Percentiles rank a stretch among this genome's conserved stretches.
These are phyloP conservation scores for Heliconius hortense DNA, from an alignment of 2,888 invertebrate genomes.

Conservation along the genomic window DNA sequence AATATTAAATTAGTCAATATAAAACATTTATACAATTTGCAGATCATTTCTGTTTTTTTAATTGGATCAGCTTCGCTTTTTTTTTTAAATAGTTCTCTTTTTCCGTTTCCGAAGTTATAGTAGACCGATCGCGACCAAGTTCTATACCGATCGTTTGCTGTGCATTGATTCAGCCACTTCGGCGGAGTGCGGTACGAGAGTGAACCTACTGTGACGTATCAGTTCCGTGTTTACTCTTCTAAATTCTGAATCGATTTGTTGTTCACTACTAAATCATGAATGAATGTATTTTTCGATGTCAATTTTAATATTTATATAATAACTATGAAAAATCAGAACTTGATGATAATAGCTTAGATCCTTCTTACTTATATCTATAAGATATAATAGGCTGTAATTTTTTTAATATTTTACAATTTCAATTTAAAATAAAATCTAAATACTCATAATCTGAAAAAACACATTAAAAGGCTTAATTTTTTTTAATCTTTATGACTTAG, in stretches of 20 bases:
- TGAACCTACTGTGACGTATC: constrained; percentile 37
- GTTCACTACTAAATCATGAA: constrained; percentile 2
- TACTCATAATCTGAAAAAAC: no score
- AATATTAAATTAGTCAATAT: not conserved
- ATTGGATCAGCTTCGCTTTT: no score
- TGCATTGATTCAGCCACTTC: constrained; percentile 51
- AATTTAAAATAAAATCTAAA: not conserved
- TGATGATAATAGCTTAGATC: not conserved
- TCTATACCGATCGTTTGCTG: constrained; percentile 51
- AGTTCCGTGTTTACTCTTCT: not conserved
- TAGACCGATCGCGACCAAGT: constrained; percentile 18
- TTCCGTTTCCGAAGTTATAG: not conserved
- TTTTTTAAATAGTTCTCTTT: not conserved
- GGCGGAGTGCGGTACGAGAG: constrained; percentile 42
- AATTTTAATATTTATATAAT: not conserved
- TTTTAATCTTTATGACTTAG: no score
- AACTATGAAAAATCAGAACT: not conserved
- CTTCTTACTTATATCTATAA: not conserved
- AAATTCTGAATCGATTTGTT: not conserved
- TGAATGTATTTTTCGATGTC: not conserved
- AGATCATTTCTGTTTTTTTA: not conserved
- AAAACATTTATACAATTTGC: not conserved
- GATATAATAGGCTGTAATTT: not conserved
- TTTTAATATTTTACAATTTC: not conserved
- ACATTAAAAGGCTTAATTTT: no score